phyloP scores from a whole-genome alignment of 2,888 invertebrate genomes.

The Byasa hedistus region DNA sequence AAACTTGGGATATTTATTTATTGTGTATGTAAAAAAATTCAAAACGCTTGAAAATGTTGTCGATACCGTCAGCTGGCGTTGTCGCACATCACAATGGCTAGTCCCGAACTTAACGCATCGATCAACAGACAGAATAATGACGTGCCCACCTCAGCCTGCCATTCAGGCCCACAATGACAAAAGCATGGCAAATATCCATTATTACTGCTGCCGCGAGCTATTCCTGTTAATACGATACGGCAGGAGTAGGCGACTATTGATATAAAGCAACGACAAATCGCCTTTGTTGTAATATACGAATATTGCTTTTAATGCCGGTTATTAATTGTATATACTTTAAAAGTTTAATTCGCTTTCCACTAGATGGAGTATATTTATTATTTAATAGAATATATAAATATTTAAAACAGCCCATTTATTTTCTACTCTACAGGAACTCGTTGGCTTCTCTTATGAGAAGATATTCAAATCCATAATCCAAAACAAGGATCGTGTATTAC shows the following conservation, averaged over 20 bases:
- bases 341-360: not conserved
- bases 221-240: slow-evolving; percentile 63
- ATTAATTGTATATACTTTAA: not conserved
- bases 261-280: slow-evolving; percentile 28
- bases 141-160: slow-evolving; percentile 67
- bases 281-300: slow-evolving; percentile 16
- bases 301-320: not conserved
- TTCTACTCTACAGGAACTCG: too few relatives aligned
- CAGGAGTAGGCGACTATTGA: slow-evolving; percentile 44
- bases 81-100: slow-evolving; percentile 45
- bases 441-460: too few relatives aligned
- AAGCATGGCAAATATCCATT: slow-evolving; percentile 73
- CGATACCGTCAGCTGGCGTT: slow-evolving; percentile 4
- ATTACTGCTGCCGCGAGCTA: slow-evolving; percentile 56
- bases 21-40: too few relatives aligned
- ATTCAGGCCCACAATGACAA: slow-evolving; percentile 73
- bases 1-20: too few relatives aligned
- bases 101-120: slow-evolving; percentile 48
- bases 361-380: too few relatives aligned
- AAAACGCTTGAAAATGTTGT: not conserved
- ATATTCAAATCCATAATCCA: too few relatives aligned
- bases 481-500: too few relatives aligned
- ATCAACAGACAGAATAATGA: slow-evolving; percentile 63
- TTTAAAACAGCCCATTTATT: too few relatives aligned
- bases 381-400: too few relatives aligned